phyloP scores from a whole-genome alignment of 2,113 vertebrate species.

The Albula glossodonta region DNA sequence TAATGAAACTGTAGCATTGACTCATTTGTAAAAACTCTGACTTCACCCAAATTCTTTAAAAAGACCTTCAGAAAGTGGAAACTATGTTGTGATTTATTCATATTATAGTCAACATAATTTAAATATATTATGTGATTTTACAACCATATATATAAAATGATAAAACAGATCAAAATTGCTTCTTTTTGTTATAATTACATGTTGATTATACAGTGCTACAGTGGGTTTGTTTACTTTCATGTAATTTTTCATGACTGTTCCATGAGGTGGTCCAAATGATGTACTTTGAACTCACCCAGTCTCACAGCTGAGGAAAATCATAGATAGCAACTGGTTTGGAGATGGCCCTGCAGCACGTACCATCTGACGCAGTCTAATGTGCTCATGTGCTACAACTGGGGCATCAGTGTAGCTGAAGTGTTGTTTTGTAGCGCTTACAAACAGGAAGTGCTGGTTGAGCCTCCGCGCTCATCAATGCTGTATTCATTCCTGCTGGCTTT shows the following conservation, averaged over 20 bases:
- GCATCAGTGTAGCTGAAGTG: constrained; percentile 38
- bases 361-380: neutral
- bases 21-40: neutral
- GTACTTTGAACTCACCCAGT: constrained; percentile 14
- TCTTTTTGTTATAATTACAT: too few relatives aligned
- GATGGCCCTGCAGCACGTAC: neutral
- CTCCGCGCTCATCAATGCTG: constrained; percentile 69
- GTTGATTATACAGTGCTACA: too few relatives aligned
- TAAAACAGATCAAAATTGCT: too few relatives aligned
- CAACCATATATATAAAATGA: too few relatives aligned
- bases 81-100: too few relatives aligned
- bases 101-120: too few relatives aligned
- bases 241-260: too few relatives aligned
- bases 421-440: constrained; percentile 32
- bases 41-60: too few relatives aligned
- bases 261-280: neutral
- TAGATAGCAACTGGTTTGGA: neutral
- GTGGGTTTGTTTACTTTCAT: too few relatives aligned
- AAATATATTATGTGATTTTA: too few relatives aligned
- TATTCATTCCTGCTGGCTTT: constrained; percentile 71
- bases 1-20: neutral
- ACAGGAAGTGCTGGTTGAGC: constrained; percentile 64
- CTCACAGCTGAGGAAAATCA: neutral
- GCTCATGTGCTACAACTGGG: neutral
- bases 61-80: too few relatives aligned